Percentiles rank a stretch among this genome's conserved stretches.
Conservation (phyloP, 2,888 invertebrate genomes). For the Trisateles emortualis region DNA sequence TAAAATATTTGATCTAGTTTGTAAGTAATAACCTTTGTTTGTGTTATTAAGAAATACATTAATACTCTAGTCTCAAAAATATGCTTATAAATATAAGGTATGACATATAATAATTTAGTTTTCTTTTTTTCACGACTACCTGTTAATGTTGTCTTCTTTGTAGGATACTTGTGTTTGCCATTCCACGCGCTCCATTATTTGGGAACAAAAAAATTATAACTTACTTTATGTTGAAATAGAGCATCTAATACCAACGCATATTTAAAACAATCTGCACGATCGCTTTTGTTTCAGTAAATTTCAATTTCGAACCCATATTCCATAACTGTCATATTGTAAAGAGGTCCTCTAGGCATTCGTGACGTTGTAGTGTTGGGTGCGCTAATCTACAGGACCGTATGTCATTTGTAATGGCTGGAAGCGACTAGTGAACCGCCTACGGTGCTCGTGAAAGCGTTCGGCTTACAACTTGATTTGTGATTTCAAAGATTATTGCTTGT, state of each 20-base stretch:
- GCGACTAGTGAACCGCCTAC: constrained; percentile 80
- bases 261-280: not conserved
- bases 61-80: too few species aligned
- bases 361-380: constrained; percentile 24
- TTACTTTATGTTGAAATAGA: not conserved
- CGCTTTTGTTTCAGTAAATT: constrained; percentile 1
- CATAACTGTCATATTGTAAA: constrained; percentile 15
- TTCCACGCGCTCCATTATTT: too few species aligned
- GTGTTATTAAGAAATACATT: too few species aligned
- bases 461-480: constrained; percentile 85
- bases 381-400: constrained; percentile 47
- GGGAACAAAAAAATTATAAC: too few species aligned
- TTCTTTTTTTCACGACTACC: too few species aligned
- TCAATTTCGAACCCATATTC: constrained; percentile 10
- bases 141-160: too few species aligned
- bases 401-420: constrained; percentile 70
- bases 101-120: too few species aligned
- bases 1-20: too few species aligned
- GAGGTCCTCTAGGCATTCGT: constrained; percentile 22
- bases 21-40: too few species aligned
- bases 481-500: constrained; percentile 79
- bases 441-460: constrained; percentile 78
- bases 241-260: too few species aligned
- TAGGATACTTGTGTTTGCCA: too few species aligned
- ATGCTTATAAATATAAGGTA: too few species aligned